These are phyloP conservation scores for Phymatocera aterrima DNA, from an alignment of 2,888 invertebrate genomes.

Conservation along the genomic window DNA sequence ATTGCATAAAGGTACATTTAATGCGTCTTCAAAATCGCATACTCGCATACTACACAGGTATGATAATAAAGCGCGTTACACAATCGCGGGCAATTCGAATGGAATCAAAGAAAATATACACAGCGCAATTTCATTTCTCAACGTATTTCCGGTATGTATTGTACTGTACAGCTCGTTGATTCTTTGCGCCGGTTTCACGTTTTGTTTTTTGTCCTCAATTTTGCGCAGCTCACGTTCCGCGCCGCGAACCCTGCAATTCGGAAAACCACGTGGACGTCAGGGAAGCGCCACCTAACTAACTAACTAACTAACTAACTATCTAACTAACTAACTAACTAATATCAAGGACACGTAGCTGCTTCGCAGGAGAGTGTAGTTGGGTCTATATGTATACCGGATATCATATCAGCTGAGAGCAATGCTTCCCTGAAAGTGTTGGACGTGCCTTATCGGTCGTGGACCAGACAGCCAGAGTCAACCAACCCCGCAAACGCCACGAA, in stretches of 20 bases:
- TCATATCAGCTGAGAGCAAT: constrained; percentile 71
- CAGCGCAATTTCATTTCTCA: neutral
- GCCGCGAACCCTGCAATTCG: no score
- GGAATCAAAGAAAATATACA: neutral
- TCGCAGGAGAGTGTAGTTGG: neutral
- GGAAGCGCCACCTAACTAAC: neutral
- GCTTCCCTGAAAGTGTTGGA: constrained; percentile 71
- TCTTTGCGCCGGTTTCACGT: no score
- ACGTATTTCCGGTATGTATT: no score
- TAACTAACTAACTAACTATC: neutral
- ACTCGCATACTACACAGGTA: neutral
- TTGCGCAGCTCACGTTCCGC: no score
- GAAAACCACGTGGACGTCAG: neutral
- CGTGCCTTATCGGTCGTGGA: constrained; percentile 73
- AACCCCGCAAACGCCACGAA: constrained; percentile 50
- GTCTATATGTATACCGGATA: constrained; percentile 60
- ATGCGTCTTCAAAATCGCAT: neutral
- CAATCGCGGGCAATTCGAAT: neutral
- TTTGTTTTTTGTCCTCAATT: no score
- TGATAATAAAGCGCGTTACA: neutral
- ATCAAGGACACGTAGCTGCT: constrained; percentile 14
- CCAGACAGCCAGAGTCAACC: constrained; percentile 67
- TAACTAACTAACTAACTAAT: neutral
- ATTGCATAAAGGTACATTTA: no score
- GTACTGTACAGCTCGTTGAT: no score